These are phyloP conservation scores for Diuraphis noxia DNA, from an alignment of 1,140 invertebrate genomes.

Conservation along the genomic window DNA sequence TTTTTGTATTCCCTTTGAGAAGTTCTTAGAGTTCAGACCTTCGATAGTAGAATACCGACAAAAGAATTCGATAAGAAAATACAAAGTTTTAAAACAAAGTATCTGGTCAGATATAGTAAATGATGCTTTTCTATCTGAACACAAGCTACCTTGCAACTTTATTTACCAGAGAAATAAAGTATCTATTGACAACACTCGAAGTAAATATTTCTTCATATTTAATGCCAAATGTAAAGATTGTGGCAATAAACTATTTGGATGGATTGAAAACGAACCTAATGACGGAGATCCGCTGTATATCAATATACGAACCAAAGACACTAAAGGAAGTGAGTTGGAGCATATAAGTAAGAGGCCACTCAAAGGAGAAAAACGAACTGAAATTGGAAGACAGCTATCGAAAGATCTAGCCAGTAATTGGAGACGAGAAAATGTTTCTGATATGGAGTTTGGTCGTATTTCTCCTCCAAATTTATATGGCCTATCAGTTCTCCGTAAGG, in stretches of 20 bases:
- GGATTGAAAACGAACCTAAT: not conserved
- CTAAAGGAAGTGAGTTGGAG: not conserved
- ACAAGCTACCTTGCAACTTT: not conserved
- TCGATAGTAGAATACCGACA: too few relatives aligned
- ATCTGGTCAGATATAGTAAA: not conserved
- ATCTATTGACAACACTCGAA: not conserved
- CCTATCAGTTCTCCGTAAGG: not conserved
- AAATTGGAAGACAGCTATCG: not conserved
- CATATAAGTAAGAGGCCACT: not conserved
- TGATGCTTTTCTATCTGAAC: not conserved
- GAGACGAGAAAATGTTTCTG: constrained; percentile 5
- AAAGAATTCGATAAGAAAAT: not conserved
- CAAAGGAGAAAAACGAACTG: not conserved
- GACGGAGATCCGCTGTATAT: not conserved
- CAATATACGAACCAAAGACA: not conserved
- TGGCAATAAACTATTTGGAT: not conserved
- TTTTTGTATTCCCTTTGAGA: not conserved
- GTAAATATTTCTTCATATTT: not conserved
- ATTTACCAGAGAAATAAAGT: not conserved
- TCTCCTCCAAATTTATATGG: not conserved
- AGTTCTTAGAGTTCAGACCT: not conserved
- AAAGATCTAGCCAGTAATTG: constrained; percentile 23
- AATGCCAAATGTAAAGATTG: not conserved
- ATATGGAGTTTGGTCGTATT: not conserved
- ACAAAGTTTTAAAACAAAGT: not conserved